Conservation (phyloP, 2,113 vertebrate species). For the Polypterus bichir region DNA sequence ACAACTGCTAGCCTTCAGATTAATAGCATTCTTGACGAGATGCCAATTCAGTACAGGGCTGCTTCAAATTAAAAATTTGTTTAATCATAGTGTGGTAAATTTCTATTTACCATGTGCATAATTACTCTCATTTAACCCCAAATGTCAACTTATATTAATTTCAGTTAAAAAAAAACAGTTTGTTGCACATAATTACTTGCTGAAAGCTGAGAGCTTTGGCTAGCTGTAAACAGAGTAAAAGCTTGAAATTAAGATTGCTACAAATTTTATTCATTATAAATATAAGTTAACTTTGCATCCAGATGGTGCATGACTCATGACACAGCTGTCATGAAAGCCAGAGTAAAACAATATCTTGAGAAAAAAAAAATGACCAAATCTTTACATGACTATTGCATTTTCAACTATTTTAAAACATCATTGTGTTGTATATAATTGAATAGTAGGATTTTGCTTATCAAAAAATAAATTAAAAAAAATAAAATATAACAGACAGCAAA, state of each 20-base stretch:
- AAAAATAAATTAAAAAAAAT: too few relatives aligned
- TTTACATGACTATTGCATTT: too few relatives aligned
- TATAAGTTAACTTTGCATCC: slow-evolving; percentile 23
- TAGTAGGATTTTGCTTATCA: too few relatives aligned
- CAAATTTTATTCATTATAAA: neutral
- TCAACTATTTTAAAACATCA: too few relatives aligned
- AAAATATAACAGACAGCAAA: too few relatives aligned
- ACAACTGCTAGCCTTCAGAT: slow-evolving; percentile 17
- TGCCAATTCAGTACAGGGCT: slow-evolving; percentile 2
- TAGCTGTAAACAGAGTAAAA: neutral
- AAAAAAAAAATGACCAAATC: too few relatives aligned
- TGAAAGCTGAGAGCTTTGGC: neutral
- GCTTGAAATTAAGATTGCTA: neutral
- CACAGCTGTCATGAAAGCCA: slow-evolving; percentile 9
- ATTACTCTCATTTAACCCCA: slow-evolving; percentile 21
- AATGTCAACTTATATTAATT: slow-evolving; percentile 10
- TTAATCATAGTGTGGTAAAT: slow-evolving; percentile 26
- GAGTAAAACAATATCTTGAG: too few relatives aligned
- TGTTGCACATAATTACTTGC: neutral
- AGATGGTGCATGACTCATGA: slow-evolving; percentile 45
- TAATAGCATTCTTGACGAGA: slow-evolving; percentile 19
- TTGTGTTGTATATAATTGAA: too few relatives aligned
- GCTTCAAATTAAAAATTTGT: slow-evolving; percentile 23
- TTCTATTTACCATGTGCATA: slow-evolving; percentile 21
- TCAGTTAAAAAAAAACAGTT: neutral